phyloP scores from a whole-genome alignment of 2,797 vertebrate genomes.

The Epinephelus awoara region DNA sequence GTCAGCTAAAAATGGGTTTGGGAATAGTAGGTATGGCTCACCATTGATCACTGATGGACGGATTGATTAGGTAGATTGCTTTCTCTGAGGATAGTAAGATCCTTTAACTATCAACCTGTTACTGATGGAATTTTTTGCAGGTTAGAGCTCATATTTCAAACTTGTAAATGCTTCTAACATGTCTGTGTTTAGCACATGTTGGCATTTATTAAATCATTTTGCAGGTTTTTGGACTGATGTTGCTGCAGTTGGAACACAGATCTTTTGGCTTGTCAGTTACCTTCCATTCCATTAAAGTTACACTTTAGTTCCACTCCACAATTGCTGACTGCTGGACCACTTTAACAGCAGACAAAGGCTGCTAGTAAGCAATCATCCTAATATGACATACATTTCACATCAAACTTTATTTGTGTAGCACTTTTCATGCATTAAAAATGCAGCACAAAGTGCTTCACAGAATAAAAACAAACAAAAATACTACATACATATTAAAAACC shows the following conservation, averaged over 20 bases:
- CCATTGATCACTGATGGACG: neutral
- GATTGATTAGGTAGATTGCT: slow-evolving; percentile 7
- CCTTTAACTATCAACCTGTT: slow-evolving; percentile 15
- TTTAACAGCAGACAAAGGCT: neutral
- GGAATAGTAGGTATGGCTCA: neutral
- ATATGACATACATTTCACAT: neutral
- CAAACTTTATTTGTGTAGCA: no score
- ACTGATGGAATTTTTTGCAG: neutral
- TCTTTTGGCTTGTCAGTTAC: neutral
- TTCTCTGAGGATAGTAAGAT: neutral
- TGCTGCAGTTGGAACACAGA: neutral
- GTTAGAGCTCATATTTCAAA: slow-evolving; percentile 3
- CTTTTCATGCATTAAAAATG: no score
- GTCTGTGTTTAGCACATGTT: neutral
- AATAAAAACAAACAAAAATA: no score
- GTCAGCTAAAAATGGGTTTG: neutral
- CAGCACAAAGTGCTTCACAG: no score
- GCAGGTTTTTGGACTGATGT: neutral
- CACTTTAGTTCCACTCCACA: no score
- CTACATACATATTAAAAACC: no score
- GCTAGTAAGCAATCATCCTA: neutral
- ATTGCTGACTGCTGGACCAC: no score
- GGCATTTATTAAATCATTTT: neutral
- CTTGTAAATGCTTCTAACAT: neutral
- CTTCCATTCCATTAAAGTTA: neutral